A percentile compares a stretch with the other conserved stretches of the same genome.
Evolutionary conservation across 2,797 vertebrate species (phyloP).

Genomic region (Alectoris magna): DNA sequence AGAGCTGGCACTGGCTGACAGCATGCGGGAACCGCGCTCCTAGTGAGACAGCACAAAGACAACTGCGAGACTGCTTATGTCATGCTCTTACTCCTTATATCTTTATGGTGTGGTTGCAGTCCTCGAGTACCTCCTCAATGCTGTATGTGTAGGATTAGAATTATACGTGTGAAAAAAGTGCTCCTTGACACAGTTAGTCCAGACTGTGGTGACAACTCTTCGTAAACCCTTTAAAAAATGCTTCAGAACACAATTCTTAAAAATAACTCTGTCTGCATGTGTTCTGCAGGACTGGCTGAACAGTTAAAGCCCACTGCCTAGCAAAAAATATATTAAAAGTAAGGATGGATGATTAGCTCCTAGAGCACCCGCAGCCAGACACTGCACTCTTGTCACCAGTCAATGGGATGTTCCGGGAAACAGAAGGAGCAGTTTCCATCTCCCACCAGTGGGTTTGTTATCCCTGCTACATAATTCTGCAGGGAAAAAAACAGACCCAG

Average conservation of each 20-base stretch:
- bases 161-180: not conserved
- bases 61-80: not conserved
- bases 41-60: not conserved
- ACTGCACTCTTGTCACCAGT: slow-evolving; percentile 8
- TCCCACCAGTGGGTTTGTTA: not conserved
- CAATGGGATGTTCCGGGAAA: not conserved
- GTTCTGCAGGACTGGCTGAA: not conserved
- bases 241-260: not conserved
- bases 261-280: not conserved
- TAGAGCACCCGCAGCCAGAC: not conserved
- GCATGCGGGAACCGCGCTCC: not conserved
- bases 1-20: not conserved
- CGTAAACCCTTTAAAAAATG: not conserved
- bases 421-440: not conserved
- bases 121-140: not conserved
- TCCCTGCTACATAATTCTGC: not conserved
- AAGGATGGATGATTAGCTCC: not conserved
- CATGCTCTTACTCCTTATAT: not conserved
- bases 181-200: not conserved
- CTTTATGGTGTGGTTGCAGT: not conserved
- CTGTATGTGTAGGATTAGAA: not conserved
- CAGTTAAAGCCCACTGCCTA: slow-evolving; percentile 15
- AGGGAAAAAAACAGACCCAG: not conserved
- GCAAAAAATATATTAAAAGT: not conserved
- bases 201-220: not conserved